Conservation (phyloP, 2,888 invertebrate genomes). For the Ormyrus thymus region DNA sequence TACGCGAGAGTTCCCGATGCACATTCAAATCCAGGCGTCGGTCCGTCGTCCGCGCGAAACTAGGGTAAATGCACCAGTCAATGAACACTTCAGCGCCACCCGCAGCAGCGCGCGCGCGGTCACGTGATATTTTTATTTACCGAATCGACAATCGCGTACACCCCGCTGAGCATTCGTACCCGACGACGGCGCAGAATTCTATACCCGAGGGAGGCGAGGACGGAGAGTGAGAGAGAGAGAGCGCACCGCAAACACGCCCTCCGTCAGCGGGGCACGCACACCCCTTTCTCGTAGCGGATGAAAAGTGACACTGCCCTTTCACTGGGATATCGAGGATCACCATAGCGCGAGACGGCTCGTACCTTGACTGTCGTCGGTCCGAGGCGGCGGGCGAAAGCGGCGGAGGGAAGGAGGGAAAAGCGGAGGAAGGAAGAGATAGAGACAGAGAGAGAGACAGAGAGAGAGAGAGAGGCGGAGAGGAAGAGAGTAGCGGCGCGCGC, state of each 20-base stretch:
- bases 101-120: neutral
- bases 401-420: neutral
- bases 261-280: too few species aligned
- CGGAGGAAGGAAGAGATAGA: neutral
- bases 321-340: neutral
- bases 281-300: too few species aligned
- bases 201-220: neutral
- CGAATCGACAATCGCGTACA: too few species aligned
- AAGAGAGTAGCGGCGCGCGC: conserved; percentile 33
- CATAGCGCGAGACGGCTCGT: neutral
- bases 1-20: neutral
- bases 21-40: neutral
- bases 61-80: conserved; percentile 33
- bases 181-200: neutral
- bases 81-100: conserved; percentile 13
- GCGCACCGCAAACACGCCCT: too few species aligned
- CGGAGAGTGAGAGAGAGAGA: too few species aligned
- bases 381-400: too few species aligned
- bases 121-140: neutral
- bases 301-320: too few species aligned
- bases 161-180: neutral
- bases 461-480: neutral
- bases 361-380: too few species aligned
- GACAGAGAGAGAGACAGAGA: neutral
- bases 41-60: neutral